Conservation (phyloP, 2,888 invertebrate genomes). For the Hemithea aestivaria region DNA sequence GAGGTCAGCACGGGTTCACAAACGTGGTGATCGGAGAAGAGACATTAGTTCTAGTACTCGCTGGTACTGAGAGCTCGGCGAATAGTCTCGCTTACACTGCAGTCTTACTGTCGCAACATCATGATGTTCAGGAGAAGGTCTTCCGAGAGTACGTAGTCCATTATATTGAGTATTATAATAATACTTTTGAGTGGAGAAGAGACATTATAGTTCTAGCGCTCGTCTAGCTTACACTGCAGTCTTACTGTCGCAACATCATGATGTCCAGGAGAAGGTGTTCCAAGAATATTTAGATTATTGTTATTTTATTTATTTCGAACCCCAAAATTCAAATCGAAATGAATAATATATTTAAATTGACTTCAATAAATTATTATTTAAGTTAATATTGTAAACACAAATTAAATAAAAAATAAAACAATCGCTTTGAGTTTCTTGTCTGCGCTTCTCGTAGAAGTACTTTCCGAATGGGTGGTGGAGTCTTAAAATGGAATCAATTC, state of each 20-base stretch:
- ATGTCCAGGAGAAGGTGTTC: constrained; percentile 42
- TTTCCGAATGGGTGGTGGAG: too few relatives aligned
- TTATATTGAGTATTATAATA: too few relatives aligned
- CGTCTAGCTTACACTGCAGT: constrained; percentile 28
- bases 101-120: constrained; percentile 35
- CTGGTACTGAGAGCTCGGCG: constrained; percentile 39
- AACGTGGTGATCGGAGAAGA: constrained; percentile 37
- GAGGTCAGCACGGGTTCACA: constrained; percentile 20
- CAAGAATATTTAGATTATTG: constrained; percentile 46
- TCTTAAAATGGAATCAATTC: too few relatives aligned
- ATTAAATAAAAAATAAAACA: too few relatives aligned
- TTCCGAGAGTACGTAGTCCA: constrained; percentile 45
- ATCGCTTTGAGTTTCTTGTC: too few relatives aligned
- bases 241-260: constrained; percentile 35
- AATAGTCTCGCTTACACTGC: constrained; percentile 32
- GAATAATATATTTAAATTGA: too few relatives aligned
- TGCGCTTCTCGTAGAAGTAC: too few relatives aligned
- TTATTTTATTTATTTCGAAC: too few relatives aligned
- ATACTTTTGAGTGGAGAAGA: constrained; percentile 39
- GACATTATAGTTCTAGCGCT: constrained; percentile 25
- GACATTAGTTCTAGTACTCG: constrained; percentile 27
- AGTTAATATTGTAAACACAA: too few relatives aligned
- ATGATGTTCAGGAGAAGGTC: constrained; percentile 40
- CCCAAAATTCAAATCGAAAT: too few relatives aligned
- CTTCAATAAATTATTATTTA: too few relatives aligned